Evolutionary conservation across 2,888 invertebrate genomes (phyloP).

Genomic region (Hypercompe scribonia): DNA sequence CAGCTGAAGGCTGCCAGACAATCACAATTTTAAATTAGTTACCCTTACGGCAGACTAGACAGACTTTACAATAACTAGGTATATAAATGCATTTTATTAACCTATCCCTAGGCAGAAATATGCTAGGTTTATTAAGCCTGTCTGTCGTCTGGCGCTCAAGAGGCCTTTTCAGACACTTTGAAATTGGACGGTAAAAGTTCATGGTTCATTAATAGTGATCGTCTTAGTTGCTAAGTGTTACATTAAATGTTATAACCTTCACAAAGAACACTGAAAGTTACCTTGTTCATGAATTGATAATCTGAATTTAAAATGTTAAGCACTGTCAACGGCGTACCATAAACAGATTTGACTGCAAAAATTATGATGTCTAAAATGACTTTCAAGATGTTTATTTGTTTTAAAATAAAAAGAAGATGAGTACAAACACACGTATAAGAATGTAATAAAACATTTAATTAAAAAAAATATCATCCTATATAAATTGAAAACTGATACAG

Average conservation of each 20-base stretch:
- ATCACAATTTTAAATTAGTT: constrained; percentile 84
- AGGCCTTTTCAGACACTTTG: constrained; percentile 34
- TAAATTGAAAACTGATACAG: too few species aligned
- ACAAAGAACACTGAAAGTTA: background rate
- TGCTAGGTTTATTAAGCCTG: constrained; percentile 46
- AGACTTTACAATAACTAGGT: constrained; percentile 57
- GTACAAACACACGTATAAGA: background rate
- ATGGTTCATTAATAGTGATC: constrained; percentile 47
- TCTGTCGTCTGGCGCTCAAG: constrained; percentile 33
- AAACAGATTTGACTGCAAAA: background rate
- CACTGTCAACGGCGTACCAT: background rate
- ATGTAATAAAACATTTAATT: background rate
- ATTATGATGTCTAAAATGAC: background rate
- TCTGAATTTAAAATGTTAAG: constrained; percentile 18
- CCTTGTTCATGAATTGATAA: constrained; percentile 21
- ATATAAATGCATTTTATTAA: constrained; percentile 64
- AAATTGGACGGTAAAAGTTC: constrained; percentile 42
- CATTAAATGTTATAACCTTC: constrained; percentile 37
- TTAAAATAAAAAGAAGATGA: background rate
- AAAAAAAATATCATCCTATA: too few species aligned
- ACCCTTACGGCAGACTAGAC: constrained; percentile 60
- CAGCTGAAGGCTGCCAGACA: constrained; percentile 79
- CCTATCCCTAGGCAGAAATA: constrained; percentile 28
- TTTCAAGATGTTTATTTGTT: background rate
- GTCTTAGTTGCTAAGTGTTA: constrained; percentile 40